Evolutionary conservation across 2,888 invertebrate species (phyloP), one percentile per base, ranked within the genome.

Genomic region (Melipona beecheii): DNA sequence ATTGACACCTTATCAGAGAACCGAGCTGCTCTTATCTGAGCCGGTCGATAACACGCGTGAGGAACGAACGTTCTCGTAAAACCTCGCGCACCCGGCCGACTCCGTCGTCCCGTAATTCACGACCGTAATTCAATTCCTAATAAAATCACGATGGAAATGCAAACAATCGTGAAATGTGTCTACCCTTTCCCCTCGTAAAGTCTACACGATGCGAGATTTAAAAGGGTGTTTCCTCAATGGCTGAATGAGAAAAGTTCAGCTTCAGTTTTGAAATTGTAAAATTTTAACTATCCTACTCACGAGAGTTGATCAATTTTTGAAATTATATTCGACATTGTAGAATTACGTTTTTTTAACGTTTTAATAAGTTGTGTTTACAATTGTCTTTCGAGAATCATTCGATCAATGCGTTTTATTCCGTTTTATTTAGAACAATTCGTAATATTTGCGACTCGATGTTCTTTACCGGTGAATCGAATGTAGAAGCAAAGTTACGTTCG

Each of bases 1-100:
- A 86, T 86, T 86, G 86, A 83, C 83, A 86, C 79, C 70, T 86
- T 86, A 86, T 86, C 86, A 62, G 27, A 60, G 36, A 15, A 13
- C 64, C 43, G 43, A 75, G 75, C 19, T 52, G 82, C 65, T 78
- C 36, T 79, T 86, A 86, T 86, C 86, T 21, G 31, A 21, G 31
- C 27, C 58, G 75, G 79, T 60, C 75, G 86, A 86, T 86, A 86
- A 83, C 83, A 58, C 83, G 60, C 76, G 43, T 50, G 64, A 73
- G 71, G 76, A 81, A 64, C 78, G 75, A 84, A 82, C 56, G 70
- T 78, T 74, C 85, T 75, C 84, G 74, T 72, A 71, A 76, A 81
- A 75, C 78, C 74, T 68, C 78, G 24, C 24, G 36, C 56, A 27
- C 56, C 50, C 68, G 62, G 31, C 36, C 36, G 58, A 68, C 60